Evolutionary conservation across 2,888 invertebrate species (phyloP).

Genomic region (Rhagonycha fulva): DNA sequence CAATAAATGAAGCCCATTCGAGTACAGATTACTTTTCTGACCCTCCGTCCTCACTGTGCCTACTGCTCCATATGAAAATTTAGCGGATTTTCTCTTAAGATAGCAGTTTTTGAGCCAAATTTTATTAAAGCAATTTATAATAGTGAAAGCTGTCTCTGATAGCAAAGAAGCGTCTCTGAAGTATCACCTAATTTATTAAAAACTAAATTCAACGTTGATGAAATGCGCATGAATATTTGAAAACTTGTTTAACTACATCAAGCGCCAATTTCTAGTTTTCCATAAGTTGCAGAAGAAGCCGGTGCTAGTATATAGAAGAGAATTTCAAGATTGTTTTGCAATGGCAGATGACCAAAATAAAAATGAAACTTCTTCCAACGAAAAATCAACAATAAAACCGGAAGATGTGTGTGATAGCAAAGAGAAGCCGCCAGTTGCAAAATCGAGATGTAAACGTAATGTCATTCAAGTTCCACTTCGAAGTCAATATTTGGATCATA

Average conservation of each 20-base stretch:
- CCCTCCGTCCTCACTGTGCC: no score
- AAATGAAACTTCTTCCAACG: background rate
- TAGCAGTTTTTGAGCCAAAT: no score
- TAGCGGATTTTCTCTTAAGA: no score
- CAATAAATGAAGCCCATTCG: no score
- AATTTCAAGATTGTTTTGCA: background rate
- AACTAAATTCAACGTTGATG: background rate
- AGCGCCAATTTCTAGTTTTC: background rate
- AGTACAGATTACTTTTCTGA: no score
- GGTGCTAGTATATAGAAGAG: background rate
- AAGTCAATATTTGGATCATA: slow-evolving; percentile 5
- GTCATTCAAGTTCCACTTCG: slow-evolving; percentile 14
- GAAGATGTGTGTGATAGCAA: background rate
- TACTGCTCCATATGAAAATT: no score
- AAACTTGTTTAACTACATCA: background rate
- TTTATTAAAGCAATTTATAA: no score
- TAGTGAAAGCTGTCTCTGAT: no score
- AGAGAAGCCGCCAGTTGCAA: background rate
- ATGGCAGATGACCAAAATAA: slow-evolving; percentile 1
- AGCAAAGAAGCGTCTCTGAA: no score
- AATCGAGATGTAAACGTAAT: slow-evolving; percentile 15
- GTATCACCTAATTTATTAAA: no score
- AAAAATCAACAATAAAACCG: background rate
- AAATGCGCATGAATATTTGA: background rate
- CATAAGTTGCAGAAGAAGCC: background rate